Base-by-base conservation (phyloP, 2,888 invertebrate genomes). In the Pseudococcus viburni region DNA sequence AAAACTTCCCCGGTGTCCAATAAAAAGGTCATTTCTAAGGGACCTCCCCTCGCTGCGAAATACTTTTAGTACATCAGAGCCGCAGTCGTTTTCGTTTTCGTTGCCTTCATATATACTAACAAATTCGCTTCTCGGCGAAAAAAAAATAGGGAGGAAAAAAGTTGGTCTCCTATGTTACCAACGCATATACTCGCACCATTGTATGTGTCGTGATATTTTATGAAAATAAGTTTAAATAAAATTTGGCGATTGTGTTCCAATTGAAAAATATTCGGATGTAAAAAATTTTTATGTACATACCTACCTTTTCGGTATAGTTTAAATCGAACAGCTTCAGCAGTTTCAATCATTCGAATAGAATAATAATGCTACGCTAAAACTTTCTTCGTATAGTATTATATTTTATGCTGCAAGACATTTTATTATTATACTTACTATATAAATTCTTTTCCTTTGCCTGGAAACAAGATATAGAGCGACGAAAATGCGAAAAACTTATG, bases 261-360 rank as follows among this genome's bases (percentile, higher is more conserved):
- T 77, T 77, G 77, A 17, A 46, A 83, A 83, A 83, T 83, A 39
- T 46, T 83, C 80, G 42, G 17, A 83, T 46, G 80, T 46, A 46
- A 83, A 83, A 83, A 83, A 83, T 83, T 83, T 42, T 83, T 83
- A 46, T 83, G 46, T 83, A 83, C 80, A 83, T 83, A 83, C 80
- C 80, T 42, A 42, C 42, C 42, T 42, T 42, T 83, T 83, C 80
- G 42, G 46, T 83, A 83, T 83, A 83, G 46, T 46, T 83, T 83
- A 83, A 83, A 46, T 46, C 80, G 80, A 83, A 83, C 42, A 83
- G 80, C 80, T 83, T 83, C 46, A 46, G 80, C 46, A 83, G 80
- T 83, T 83, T 83, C 80, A 83, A 83, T 83, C 80, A 83, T 83
- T 46, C 80, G 80, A 83, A 83, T 83, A 83, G 80, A 83, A 83